Conservation (phyloP, 2,797 vertebrate species). For the Coranthus polyacanthus region DNA sequence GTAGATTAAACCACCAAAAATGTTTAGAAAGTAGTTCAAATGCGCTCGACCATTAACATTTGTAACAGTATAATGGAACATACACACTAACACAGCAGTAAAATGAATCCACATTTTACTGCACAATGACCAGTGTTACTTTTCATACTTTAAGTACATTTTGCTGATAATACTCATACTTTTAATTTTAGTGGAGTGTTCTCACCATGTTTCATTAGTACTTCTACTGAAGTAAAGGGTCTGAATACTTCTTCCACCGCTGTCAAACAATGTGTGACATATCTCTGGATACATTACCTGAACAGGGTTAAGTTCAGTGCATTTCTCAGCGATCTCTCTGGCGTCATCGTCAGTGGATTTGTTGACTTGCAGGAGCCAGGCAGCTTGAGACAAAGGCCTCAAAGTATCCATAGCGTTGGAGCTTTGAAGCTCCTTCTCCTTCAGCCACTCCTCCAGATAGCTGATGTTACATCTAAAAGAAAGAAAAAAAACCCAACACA, state of each 20-base stretch:
- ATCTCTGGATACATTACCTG: slow-evolving; percentile 85
- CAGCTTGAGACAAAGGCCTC: slow-evolving; percentile 92
- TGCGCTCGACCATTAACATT: too few relatives aligned
- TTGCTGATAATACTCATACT: too few relatives aligned
- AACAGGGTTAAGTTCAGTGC: slow-evolving; percentile 90
- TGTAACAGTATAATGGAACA: too few relatives aligned
- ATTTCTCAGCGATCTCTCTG: slow-evolving; percentile 90
- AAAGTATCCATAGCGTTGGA: slow-evolving; percentile 91
- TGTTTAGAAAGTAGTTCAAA: too few relatives aligned
- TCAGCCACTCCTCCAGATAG: slow-evolving; percentile 98
- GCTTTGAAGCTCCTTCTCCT: slow-evolving; percentile 92
- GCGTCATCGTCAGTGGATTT: slow-evolving; percentile 96
- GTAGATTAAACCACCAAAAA: too few relatives aligned
- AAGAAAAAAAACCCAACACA: slow-evolving; percentile 1
- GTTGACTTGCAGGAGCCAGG: slow-evolving; percentile 97
- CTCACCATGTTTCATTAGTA: background rate
- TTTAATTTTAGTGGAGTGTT: background rate
- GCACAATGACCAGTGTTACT: too few relatives aligned
- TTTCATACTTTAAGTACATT: too few relatives aligned
- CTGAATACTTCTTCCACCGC: too few relatives aligned
- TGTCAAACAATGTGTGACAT: background rate
- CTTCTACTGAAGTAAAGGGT: too few relatives aligned
- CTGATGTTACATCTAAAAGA: slow-evolving; percentile 94
- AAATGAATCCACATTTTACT: too few relatives aligned
- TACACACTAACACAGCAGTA: too few relatives aligned